Evolutionary conservation across 2,888 invertebrate species (phyloP), one percentile per base, ranked within the genome.

Genomic region (Lamellibrachia satsuma): DNA sequence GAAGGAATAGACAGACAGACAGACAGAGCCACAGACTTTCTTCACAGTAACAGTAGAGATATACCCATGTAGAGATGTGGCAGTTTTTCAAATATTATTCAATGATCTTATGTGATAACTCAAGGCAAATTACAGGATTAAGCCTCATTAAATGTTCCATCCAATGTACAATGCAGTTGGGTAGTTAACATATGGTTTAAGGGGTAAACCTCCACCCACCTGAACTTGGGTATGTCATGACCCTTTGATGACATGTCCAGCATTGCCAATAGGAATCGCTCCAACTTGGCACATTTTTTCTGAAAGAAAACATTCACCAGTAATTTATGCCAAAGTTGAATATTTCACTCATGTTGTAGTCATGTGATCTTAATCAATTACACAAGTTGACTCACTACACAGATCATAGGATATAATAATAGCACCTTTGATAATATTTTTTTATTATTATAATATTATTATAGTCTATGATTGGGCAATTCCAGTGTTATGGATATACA

Each of bases 171-270:
- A 75, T 22, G 22, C 11, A 6, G 6, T 15, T 22, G 75, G 75
- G 15, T 75, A 75, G 75, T 15, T 22, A 2, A n/a, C 2, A 75
- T 22, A 22, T 15, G 15, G 22, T 15, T 75, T 22, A 3, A n/a
- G 6, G 22, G 75, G 6, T 75, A 22, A 75, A 15, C 22, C 39
- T 39, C 39, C 15, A 22, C 75, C 75, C 75, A 75, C 75, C 75
- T 75, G 75, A 75, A 75, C 75, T 75, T 75, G 75, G 75, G 75
- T 75, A 75, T 75, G 75, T 75, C 75, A 75, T 75, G 75, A 75
- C 75, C 75, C 75, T 22, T 75, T 75, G 75, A 4, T 22, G 75
- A 75, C 11, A 75, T n/a, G 75, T 75, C 75, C 75, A 75, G 4
- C n/a, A 75, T 11, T 15, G n/a, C 75, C 6, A 75, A 75, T n/a